Percentiles rank a stretch among this genome's conserved stretches.
Conservation (phyloP, 2,113 vertebrate genomes). For the Hassar affinis region DNA sequence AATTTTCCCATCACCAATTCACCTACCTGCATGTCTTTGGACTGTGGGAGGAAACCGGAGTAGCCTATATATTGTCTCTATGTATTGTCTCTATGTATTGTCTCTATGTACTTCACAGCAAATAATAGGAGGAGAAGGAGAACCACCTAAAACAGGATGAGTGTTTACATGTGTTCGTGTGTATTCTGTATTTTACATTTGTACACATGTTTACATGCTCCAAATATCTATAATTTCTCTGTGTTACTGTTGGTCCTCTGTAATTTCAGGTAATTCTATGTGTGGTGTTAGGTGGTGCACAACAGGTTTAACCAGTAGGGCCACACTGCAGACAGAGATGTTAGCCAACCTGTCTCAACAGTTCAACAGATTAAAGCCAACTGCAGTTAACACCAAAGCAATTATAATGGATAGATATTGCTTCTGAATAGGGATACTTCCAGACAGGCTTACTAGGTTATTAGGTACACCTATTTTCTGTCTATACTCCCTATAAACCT, state of each 20-base stretch:
- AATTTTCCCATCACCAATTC: too few species aligned
- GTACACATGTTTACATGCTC: constrained; percentile 3
- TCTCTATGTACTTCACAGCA: not conserved
- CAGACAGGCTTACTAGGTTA: not conserved
- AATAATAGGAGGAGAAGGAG: not conserved
- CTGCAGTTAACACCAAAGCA: not conserved
- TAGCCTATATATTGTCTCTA: too few species aligned
- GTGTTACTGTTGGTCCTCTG: not conserved
- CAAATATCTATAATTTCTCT: not conserved
- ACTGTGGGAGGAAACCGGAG: too few species aligned
- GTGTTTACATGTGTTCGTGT: not conserved
- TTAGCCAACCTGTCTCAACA: constrained; percentile 18
- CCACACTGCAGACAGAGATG: not conserved
- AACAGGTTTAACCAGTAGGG: constrained; percentile 47
- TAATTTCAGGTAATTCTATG: constrained; percentile 21
- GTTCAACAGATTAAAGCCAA: not conserved
- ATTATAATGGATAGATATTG: not conserved
- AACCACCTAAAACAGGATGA: not conserved
- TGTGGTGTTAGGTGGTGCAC: constrained; percentile 34
- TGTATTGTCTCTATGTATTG: too few species aligned
- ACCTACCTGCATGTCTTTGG: too few species aligned
- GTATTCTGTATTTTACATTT: not conserved
- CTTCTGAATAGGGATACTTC: not conserved
- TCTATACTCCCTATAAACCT: not conserved
- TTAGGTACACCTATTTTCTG: not conserved